Base-by-base conservation (phyloP, 2,113 vertebrate species). In the Alligator sinensis region DNA sequence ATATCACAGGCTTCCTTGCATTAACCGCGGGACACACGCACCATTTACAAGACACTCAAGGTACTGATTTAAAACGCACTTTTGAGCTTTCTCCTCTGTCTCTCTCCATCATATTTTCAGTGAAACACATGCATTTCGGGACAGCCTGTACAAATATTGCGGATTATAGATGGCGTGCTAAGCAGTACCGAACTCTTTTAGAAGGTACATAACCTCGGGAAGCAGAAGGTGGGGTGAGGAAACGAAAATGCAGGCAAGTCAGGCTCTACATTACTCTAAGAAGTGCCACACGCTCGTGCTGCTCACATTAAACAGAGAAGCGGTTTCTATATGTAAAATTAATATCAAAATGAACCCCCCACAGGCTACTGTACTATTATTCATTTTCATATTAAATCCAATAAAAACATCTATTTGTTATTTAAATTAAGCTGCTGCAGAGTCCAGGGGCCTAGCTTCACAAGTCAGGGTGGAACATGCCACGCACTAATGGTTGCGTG, bases 91-190 rank as follows among this genome's bases (percentile, higher is more conserved):
- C 22, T 83, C 19, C 58, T 62, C 30, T 34, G 34, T 34, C 34
- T 70, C 30, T 59, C 55, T 59, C 54, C 12, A 11, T 2, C 1
- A 0, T 59, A 16, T 85, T 95, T 92, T 84, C 34, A 87, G 80
- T 80, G n/a, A 55, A 92, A 63, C 0, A 0, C 6, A 9, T 55
- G 54, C 24, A 28, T 88, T 81, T 91, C 1, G 0, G 77, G 54
- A 82, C 82, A 38, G 54, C 34, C 24, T 1, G 0, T 6, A n/a
- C 0, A 0, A 3, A 16, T 3, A 11, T 58, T 91, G 25, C 15
- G 83, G 81, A 93, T 64, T 30, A 94, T 89, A 94, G 68, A 88
- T 9, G 34, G 34, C 9, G 12, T 82, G 77, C 63, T 74, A 59
- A 82, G 76, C 28, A 63, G 58, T 30, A n/a, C 61, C 38, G 38